Base-by-base conservation (phyloP, 2,797 vertebrate species). In the Karalla daura region DNA sequence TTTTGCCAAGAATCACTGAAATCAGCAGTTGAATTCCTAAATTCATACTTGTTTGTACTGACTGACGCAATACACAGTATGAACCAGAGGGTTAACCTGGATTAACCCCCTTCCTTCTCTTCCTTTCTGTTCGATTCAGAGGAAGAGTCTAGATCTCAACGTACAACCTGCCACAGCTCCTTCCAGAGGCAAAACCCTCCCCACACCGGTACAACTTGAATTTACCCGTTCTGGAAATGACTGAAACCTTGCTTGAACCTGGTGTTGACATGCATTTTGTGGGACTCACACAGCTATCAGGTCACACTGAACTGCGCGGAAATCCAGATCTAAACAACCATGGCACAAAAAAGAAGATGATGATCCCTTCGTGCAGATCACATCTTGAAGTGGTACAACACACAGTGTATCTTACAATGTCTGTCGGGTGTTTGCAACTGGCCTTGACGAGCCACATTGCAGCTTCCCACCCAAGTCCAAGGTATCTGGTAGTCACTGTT, bases 161-260 rank as follows among this genome's bases (percentile, higher is more conserved):
- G 85, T 94, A 85, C 96, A 93, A 91, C 82, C 95, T 84, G 91
- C 93, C 90, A 92, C 95, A 90, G 91, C 96, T 84, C 95, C 96
- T 76, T 96, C 96, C 94, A 96, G 95, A 94, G 97, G 96, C 92
- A 98, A 98, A 95, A 97, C 96, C 49, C 94, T 97, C 82, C 96
- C 96, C 92, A 96, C 95, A 74, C 96, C 95, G 95, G 95, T 97
- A 95, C 93, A 94, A 88, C 86, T 78, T 83, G 72, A 88, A 81
- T 88, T 93, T 89, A 93, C 91, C 80, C 89, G 88, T 89, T 93
- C 89, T 92, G 84, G 59, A 89, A 81, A 64, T 80, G 53, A 71
- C 55, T 37, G 46, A 83, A 56, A 64, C 47, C 75, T 70, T 77
- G 12, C 81, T 73, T 80, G 55, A 83, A 70, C 72, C 80, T 83